Percentiles rank a stretch among this genome's conserved stretches.
Conservation (phyloP, 2,888 invertebrate genomes). For the Desoria tigrina region DNA sequence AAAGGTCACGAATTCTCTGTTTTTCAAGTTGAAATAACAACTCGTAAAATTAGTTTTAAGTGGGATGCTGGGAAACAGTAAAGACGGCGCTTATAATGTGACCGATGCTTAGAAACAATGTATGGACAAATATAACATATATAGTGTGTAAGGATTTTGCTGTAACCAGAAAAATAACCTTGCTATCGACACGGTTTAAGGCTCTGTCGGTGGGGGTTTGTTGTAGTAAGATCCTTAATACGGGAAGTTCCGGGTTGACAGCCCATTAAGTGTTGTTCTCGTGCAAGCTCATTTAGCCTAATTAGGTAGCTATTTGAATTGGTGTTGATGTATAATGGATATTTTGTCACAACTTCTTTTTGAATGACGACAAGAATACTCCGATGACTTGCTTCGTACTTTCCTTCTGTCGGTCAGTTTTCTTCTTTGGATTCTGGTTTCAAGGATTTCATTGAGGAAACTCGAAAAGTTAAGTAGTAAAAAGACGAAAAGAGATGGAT, state of each 20-base stretch:
- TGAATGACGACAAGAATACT: neutral
- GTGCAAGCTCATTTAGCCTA: conserved; percentile 34
- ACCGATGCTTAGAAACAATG: conserved; percentile 1
- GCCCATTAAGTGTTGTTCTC: conserved; percentile 38
- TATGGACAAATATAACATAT: no score
- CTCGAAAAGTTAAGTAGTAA: no score
- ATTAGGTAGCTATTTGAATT: conserved; percentile 20
- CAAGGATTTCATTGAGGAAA: no score
- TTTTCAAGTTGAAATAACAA: conserved; percentile 25
- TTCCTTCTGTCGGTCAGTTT: conserved; percentile 1
- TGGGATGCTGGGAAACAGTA: conserved; percentile 21
- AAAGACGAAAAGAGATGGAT: no score
- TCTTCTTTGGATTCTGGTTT: neutral
- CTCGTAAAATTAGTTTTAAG: conserved; percentile 40
- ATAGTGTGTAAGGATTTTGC: no score
- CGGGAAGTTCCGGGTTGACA: conserved; percentile 17
- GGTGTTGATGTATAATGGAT: conserved; percentile 31
- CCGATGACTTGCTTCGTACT: neutral
- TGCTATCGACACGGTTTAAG: no score
- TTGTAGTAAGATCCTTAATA: neutral
- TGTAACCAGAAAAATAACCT: no score
- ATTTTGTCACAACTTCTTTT: conserved; percentile 32
- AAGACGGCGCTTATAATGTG: neutral
- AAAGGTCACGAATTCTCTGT: no score
- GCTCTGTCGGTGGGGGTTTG: no score